These are phyloP conservation scores for Papio anubis DNA, from an alignment of 2,113 vertebrate genomes.

Conservation along the genomic window DNA sequence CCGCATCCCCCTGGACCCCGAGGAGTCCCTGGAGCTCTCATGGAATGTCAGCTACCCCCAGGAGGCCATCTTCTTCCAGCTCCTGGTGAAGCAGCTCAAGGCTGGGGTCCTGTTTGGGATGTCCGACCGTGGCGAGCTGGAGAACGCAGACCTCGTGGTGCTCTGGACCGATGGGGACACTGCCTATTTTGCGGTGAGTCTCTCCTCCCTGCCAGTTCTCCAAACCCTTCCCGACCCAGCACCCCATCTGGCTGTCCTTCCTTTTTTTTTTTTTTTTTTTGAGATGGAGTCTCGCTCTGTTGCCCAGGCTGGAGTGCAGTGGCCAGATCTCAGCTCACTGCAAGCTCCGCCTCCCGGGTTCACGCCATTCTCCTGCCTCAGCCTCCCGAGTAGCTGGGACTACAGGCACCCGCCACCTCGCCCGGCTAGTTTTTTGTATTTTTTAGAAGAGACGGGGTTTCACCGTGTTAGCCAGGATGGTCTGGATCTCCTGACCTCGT, in stretches of 20 bases:
- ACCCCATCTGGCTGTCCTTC: neutral
- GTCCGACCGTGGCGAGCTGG: conserved; percentile 92
- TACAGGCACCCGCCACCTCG: too few species aligned
- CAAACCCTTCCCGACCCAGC: fast-evolving
- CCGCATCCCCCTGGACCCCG: conserved; percentile 89
- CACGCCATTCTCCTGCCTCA: too few species aligned
- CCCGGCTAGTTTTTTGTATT: too few species aligned
- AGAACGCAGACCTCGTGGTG: conserved; percentile 90
- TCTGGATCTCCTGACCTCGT: too few species aligned
- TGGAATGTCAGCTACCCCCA: conserved; percentile 93
- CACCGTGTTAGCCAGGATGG: too few species aligned
- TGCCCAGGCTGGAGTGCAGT: too few species aligned
- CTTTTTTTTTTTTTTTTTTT: too few species aligned
- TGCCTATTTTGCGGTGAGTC: conserved; percentile 94
- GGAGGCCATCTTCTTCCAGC: conserved; percentile 88
- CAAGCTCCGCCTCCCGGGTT: too few species aligned
- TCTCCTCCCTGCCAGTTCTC: fast-evolving
- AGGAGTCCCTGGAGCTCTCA: conserved; percentile 88
- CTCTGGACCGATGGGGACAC: conserved; percentile 90
- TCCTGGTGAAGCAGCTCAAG: conserved; percentile 81
- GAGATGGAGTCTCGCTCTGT: too few species aligned
- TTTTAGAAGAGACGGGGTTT: too few species aligned
- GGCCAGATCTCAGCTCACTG: too few species aligned
- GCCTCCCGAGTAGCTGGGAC: too few species aligned
- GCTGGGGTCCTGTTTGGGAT: conserved; percentile 93